Evolutionary conservation across 2,113 vertebrate genomes (phyloP), one percentile per base, ranked within the genome.

Genomic region (Paracanthobrama guichenoti): DNA sequence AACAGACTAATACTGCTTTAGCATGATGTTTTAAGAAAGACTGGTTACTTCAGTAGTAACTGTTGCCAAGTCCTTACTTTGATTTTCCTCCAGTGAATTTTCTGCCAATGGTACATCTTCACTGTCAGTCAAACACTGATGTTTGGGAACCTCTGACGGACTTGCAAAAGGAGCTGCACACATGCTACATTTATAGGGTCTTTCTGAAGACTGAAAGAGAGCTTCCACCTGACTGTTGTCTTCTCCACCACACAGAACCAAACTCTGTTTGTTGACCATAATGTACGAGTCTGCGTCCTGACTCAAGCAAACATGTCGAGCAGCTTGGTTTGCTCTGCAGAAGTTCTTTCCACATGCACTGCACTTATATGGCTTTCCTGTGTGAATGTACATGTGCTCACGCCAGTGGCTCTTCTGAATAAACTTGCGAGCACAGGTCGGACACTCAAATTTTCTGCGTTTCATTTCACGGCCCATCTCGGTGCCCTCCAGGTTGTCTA

Each of bases 361-460:
- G 89, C 96, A 97, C 50, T 95, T 96, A 93, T 96, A 97, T 46
- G 96, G 96, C 87, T 97, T 97, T 35, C 96, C 96, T 0, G 96
- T 97, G 90, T 97, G 96, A 50, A 96, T 97, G 92, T 97, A 97
- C 95, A 96, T 97, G 90, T 97, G 96, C 90, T 97, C 96, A 85
- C 96, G 87, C 96, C 96, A 97, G 93, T 97, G 96, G 93, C 96
- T 97, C 78, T 96, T 96, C 93, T 97, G 96, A 89, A 96, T 95
- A 83, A 97, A 97, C 84, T 96, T 96, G 81, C 96, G 96, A 6
- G 95, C 96, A 11, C 96, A 97, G 35, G 96, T 96, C 9, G 94
- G 94, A 90, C 96, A 97, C 88, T 96, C 95, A 0, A 96, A 97
- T 88, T 96, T 96, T 53, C 96, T 92, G 3, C 95, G 87, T 89